Base-by-base conservation (phyloP, 2,888 invertebrate species). In the Eupithecia vulgata region DNA sequence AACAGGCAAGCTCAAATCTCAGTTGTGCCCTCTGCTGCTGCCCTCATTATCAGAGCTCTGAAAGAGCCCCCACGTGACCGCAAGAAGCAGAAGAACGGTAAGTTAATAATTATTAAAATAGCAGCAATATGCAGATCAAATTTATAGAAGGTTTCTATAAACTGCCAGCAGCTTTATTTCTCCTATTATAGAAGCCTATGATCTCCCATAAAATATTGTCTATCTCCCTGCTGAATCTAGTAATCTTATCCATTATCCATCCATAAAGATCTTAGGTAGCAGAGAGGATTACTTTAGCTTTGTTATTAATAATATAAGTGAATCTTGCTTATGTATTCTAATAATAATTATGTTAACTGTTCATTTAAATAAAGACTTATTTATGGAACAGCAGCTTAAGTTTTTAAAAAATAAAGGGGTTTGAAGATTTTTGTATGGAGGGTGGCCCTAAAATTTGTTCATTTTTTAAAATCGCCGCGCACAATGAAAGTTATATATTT, bases 21-120 rank as follows among this genome's bases (percentile, higher is more conserved):
- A 42, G 99, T 99, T 66, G 98, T 99, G 35, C 99, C 99, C 1
- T 99, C 99, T 70, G 99, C 99, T 10, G 99, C 99, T 40, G 99
- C 99, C 0, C 95, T 99, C 65, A 97, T 99, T 84, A 99, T 99
- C 90, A 99, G 98, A 94, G 99, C 99, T 48, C 95, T 99, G 76
- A 99, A 99, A 91, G 99, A 99, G 94, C 99, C 99, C 45, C 99
- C 99, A 82, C 96, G 99, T 88, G 99, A 99, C 92, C 96, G 99
- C 85, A 99, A 99, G 96, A 99, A 99, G 96, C 97, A 97, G 79
- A 99, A 99, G 93, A 98, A 99, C 91, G 97, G 98, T 99, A 87
- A 95, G 96, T 64, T 12, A 57, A 13, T 95, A 79, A 52, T 8
- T 52, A 0, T 21, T n/a, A n/a, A n/a, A n/a, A n/a, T n/a, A n/a